phyloP scores from a whole-genome alignment of 2,888 invertebrate genomes.

The Nudaria mundana region DNA sequence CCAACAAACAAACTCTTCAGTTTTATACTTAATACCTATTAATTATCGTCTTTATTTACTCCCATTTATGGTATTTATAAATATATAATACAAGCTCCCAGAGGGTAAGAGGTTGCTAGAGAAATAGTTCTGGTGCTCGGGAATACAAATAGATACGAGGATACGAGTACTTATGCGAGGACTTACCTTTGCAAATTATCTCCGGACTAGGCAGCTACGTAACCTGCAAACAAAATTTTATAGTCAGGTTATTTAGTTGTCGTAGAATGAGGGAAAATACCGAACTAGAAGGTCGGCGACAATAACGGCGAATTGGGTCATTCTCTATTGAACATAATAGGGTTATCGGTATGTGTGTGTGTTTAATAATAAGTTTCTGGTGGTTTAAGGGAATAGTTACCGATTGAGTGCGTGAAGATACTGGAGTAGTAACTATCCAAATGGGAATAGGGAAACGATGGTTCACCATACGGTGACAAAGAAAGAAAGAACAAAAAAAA shows the following conservation, averaged over 20 bases:
- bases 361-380: conserved; percentile 22
- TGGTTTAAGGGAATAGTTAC: too few species aligned
- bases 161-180: conserved; percentile 52
- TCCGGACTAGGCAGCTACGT: conserved; percentile 58
- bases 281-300: conserved; percentile 33
- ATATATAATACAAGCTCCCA: too few species aligned
- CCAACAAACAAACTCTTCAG: too few species aligned
- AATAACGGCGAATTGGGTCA: conserved; percentile 35
- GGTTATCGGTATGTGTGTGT: conserved; percentile 6
- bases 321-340: conserved; percentile 28
- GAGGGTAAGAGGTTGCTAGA: too few species aligned
- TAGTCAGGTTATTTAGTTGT: conserved; percentile 51
- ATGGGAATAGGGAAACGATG: too few species aligned
- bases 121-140: conserved; percentile 43
- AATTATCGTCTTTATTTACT: too few species aligned
- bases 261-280: conserved; percentile 32
- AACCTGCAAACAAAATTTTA: conserved; percentile 68
- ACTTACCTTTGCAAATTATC: conserved; percentile 75
- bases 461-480: too few species aligned
- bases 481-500: too few species aligned
- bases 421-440: too few species aligned
- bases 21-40: too few species aligned
- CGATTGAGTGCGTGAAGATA: too few species aligned
- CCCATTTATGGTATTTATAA: too few species aligned
- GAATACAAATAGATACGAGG: conserved; percentile 71